These are phyloP conservation scores for Enteromius mattozi DNA, from an alignment of 2,797 vertebrate genomes.

Conservation along the genomic window DNA sequence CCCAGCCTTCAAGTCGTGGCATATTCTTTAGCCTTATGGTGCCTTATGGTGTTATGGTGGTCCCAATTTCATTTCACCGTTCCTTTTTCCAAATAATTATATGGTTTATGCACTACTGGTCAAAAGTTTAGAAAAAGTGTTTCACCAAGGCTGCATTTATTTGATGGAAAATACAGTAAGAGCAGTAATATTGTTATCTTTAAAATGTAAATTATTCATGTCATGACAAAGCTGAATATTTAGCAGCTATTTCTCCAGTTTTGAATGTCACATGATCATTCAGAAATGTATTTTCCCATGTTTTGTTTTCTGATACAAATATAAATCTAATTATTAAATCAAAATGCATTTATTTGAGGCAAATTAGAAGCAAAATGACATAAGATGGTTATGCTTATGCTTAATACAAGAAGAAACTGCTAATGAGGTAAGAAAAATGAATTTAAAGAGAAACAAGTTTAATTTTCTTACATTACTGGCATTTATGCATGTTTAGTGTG, in stretches of 20 bases:
- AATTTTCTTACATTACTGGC: background rate
- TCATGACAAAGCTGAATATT: background rate
- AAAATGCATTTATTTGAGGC: background rate
- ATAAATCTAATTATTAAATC: background rate
- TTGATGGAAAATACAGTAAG: background rate
- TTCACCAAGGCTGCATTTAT: background rate
- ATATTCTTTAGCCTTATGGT: background rate
- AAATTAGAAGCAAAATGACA: background rate
- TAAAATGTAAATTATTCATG: background rate
- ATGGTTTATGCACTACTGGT: background rate
- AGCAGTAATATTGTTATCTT: background rate
- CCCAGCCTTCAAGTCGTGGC: background rate
- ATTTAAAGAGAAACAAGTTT: background rate
- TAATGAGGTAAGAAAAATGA: background rate
- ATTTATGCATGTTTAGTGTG: background rate
- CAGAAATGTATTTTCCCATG: background rate
- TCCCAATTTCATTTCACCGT: background rate
- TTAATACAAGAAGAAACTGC: background rate
- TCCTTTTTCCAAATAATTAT: too few species aligned
- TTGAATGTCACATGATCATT: background rate
- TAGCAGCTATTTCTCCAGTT: background rate
- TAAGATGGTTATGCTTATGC: background rate
- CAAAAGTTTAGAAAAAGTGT: background rate
- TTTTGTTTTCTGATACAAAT: background rate
- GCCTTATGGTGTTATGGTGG: too few species aligned